These are phyloP conservation scores for Protobothrops flavoviridis DNA, from an alignment of 2,113 vertebrate genomes.

Conservation along the genomic window DNA sequence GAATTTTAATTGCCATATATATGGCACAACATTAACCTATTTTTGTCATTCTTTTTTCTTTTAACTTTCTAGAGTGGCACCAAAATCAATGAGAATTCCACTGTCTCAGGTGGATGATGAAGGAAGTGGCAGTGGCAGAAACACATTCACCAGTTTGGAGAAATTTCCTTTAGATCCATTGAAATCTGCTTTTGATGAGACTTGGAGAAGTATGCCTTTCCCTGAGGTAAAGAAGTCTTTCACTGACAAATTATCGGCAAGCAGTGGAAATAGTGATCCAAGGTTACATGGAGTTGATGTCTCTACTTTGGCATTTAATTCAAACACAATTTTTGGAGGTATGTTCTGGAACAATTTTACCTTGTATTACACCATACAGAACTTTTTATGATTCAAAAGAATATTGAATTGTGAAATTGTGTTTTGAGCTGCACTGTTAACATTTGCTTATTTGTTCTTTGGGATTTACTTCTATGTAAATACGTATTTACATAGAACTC, in stretches of 20 bases:
- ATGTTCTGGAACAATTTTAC: neutral
- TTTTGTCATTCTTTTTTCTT: neutral
- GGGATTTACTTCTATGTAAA: neutral
- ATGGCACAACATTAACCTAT: neutral
- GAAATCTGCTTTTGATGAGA: conserved; percentile 3
- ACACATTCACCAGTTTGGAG: neutral
- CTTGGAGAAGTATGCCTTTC: neutral
- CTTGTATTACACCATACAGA: neutral
- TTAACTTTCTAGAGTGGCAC: conserved; percentile 33
- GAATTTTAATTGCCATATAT: neutral
- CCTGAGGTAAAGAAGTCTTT: neutral
- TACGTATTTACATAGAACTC: neutral
- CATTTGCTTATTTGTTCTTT: neutral
- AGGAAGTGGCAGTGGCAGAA: neutral
- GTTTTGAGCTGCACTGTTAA: neutral
- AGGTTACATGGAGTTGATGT: neutral
- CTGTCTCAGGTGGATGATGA: conserved; percentile 12
- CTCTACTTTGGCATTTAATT: neutral
- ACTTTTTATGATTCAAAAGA: neutral
- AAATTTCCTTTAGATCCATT: neutral
- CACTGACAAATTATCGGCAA: neutral
- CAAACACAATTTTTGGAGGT: conserved; percentile 37
- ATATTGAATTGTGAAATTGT: neutral
- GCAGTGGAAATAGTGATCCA: conserved; percentile 1
- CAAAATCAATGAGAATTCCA: conserved; percentile 55